A percentile compares a stretch with the other conserved stretches of the same genome.
These are phyloP conservation scores for Larimichthys polyactis DNA, from an alignment of 2,113 vertebrate species.

Conservation along the genomic window DNA sequence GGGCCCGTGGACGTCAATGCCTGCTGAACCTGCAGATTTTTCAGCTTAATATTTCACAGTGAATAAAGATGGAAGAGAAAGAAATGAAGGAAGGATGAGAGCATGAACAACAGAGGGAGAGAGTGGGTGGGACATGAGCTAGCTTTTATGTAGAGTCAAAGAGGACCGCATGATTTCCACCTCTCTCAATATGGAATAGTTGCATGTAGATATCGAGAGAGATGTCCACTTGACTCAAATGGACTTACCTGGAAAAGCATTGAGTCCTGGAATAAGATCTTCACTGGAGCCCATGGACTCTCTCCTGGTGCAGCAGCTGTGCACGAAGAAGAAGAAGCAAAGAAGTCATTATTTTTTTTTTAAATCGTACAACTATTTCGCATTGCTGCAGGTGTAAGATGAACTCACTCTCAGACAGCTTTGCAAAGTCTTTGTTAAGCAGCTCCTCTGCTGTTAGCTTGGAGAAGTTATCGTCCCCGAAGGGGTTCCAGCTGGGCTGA, in stretches of 20 bases:
- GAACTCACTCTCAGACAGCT: slow-evolving; percentile 90
- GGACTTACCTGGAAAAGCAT: slow-evolving; percentile 89
- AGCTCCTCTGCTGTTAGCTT: slow-evolving; percentile 98
- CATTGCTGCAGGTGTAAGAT: neutral
- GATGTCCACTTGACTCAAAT: neutral
- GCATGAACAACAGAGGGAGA: neutral
- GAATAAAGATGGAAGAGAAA: slow-evolving; percentile 57
- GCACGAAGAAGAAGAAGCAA: slow-evolving; percentile 37
- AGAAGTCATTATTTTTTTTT: slow-evolving; percentile 19
- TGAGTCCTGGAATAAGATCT: slow-evolving; percentile 89
- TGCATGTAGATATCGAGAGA: neutral
- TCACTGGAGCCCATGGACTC: slow-evolving; percentile 86
- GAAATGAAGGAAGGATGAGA: slow-evolving; percentile 41
- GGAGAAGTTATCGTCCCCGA: slow-evolving; percentile 98
- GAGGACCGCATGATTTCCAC: slow-evolving; percentile 5
- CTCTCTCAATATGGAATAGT: neutral
- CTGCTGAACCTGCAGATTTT: slow-evolving; percentile 83
- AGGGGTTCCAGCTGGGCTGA: slow-evolving; percentile 94
- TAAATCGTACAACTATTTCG: neutral
- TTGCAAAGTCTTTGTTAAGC: slow-evolving; percentile 98
- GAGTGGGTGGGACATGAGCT: neutral
- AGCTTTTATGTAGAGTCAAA: neutral
- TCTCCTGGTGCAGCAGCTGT: slow-evolving; percentile 87
- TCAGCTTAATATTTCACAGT: slow-evolving; percentile 80
- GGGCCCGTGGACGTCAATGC: slow-evolving; percentile 87